Evolutionary conservation across 1,140 invertebrate genomes (phyloP), one percentile per base, ranked within the genome.

Genomic region (Trissolcus basalis): DNA sequence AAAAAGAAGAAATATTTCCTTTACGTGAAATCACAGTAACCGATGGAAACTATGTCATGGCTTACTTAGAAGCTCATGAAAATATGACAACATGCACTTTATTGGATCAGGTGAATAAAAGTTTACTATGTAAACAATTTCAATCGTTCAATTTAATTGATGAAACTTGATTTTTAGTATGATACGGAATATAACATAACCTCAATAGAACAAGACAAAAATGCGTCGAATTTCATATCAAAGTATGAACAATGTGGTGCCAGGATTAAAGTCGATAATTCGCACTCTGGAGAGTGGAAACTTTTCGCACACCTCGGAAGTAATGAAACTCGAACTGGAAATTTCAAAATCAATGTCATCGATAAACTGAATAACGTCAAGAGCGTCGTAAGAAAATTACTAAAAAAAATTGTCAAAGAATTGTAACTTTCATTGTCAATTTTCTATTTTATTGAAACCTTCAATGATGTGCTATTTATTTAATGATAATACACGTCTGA

Each of bases 211-310:
- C 59, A 48, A 0, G 32, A 53, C 36, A 39, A 11, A 39, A n/a
- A 2, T 9, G 19, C 1, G 47, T 39, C 9, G 2, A n/a, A 49
- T 49, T 58, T 56, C 1, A 51, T 76, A 61, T 44, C 63, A n/a
- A 36, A 56, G 48, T 72, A 72, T 33, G 60, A 58, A 11, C 43
- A 68, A 14, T 82, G 80, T 19, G 80, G 79, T 9, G 69, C 77
- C 0, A 35, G 55, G 63, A 70, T 78, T 44, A 59, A 50, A 43
- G 44, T 74, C 7, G 56, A 76, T 41, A 14, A 15, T 10, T 67
- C 45, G 9, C 41, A 35, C 0, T 32, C 10, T 9, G 58, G 69
- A 35, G 15, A 45, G 16, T 82, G 76, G 78, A 60, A 55, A 14
- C 36, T 74, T 0, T 70, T 63, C 39, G 70, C 70, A 27, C 60